Conservation (phyloP, 2,797 vertebrate genomes). For the Coregonus suidteri region DNA sequence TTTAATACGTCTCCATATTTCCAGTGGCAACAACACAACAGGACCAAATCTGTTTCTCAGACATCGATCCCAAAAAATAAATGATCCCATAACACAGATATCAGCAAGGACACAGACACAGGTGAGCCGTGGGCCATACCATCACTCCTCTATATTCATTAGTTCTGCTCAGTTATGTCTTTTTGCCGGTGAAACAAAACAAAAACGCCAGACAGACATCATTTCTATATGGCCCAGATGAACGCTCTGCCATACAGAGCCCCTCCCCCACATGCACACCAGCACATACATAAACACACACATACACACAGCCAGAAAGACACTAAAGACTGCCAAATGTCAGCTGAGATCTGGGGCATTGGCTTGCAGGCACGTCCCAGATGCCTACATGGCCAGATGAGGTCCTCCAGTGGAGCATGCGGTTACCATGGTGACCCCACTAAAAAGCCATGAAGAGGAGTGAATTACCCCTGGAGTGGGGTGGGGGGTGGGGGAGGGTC, state of each 20-base stretch:
- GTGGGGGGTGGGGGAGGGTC: not conserved
- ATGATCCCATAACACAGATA: not conserved
- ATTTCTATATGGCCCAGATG: constrained; percentile 7
- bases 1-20: not conserved
- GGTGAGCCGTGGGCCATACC: not conserved
- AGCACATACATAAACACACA: not conserved
- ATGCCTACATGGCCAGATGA: not conserved
- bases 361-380: constrained; percentile 31
- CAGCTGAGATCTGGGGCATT: constrained; percentile 64
- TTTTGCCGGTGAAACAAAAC: not conserved
- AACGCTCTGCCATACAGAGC: constrained; percentile 25
- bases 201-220: not conserved
- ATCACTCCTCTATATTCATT: not conserved
- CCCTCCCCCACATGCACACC: not conserved
- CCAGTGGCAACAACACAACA: not conserved
- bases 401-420: constrained; percentile 8
- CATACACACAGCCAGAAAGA: constrained; percentile 1
- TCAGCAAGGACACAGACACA: not conserved
- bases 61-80: not conserved
- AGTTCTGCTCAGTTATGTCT: not conserved
- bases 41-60: not conserved
- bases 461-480: not conserved
- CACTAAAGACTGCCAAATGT: constrained; percentile 65
- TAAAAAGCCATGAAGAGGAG: not conserved
- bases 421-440: constrained; percentile 17